Conservation (phyloP, 2,888 invertebrate species). For the Actias luna region DNA sequence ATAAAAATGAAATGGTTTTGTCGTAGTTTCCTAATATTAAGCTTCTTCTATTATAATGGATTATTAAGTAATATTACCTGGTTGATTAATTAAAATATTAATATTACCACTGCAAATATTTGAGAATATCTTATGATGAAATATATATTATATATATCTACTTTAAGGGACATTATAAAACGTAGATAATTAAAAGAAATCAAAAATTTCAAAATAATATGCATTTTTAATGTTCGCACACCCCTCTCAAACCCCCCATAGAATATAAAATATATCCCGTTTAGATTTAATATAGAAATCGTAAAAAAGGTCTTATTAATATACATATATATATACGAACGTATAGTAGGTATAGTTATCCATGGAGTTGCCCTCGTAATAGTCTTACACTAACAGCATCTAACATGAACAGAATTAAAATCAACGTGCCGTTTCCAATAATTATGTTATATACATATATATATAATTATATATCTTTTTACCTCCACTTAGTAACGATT, state of each 20-base stretch:
- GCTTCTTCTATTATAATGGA: constrained; percentile 82
- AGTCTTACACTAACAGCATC: constrained; percentile 60
- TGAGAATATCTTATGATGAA: constrained; percentile 82
- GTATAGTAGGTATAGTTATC: not conserved
- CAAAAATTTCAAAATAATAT: constrained; percentile 80
- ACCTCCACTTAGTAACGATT: not conserved
- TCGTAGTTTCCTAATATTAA: constrained; percentile 82
- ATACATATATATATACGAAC: too few species aligned
- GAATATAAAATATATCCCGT: constrained; percentile 4
- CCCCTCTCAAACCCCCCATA: constrained; percentile 25
- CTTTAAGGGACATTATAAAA: constrained; percentile 82
- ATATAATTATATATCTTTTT: constrained; percentile 2
- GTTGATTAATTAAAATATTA: constrained; percentile 80
- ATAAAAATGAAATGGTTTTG: constrained; percentile 70
- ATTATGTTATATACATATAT: constrained; percentile 25
- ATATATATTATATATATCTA: constrained; percentile 74
- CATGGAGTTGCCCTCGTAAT: constrained; percentile 34
- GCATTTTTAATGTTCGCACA: constrained; percentile 76
- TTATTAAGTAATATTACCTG: constrained; percentile 78
- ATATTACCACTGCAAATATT: constrained; percentile 83
- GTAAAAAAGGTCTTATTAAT: too few species aligned
- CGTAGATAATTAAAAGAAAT: constrained; percentile 83
- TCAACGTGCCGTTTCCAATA: not conserved
- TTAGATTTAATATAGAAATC: constrained; percentile 71
- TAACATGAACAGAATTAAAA: constrained; percentile 1